Percentiles rank a stretch among this genome's conserved stretches.
phyloP scores from a whole-genome alignment of 2,113 vertebrate species.

The Orcinus orca region DNA sequence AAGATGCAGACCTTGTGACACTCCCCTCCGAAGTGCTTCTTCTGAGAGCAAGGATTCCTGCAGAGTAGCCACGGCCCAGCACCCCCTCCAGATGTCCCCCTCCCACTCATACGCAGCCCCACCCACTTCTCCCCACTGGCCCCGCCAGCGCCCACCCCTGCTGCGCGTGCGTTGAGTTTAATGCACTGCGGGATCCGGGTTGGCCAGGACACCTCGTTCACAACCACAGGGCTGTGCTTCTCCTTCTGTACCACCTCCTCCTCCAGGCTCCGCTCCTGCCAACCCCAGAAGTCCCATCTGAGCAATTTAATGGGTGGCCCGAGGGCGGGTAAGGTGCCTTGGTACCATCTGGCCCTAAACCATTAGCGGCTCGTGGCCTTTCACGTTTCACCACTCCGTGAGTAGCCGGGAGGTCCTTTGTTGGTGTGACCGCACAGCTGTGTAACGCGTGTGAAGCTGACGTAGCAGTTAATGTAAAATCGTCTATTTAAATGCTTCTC shows the following conservation, averaged over 20 bases:
- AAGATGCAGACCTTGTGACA: neutral
- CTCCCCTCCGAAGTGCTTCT: too few relatives aligned
- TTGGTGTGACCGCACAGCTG: accelerated
- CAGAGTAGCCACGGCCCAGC: neutral
- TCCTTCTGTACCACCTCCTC: neutral
- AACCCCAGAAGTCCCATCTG: neutral
- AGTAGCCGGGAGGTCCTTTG: neutral
- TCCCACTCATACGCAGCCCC: too few relatives aligned
- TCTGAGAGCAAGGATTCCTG: neutral
- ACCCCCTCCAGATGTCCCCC: too few relatives aligned
- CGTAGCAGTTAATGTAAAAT: neutral
- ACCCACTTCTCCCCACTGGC: too few relatives aligned
- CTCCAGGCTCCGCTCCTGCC: neutral
- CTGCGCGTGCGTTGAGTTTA: accelerated
- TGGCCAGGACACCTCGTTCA: neutral
- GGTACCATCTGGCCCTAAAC: neutral
- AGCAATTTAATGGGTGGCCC: neutral
- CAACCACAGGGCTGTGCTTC: neutral
- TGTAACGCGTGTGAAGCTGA: neutral
- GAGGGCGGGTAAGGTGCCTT: neutral
- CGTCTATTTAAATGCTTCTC: neutral
- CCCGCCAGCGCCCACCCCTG: neutral
- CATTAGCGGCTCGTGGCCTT: accelerated
- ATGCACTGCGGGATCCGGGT: neutral
- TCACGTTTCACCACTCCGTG: neutral